Evolutionary conservation across 2,113 vertebrate genomes (phyloP), one percentile per base, ranked within the genome.

Genomic region (Meleagris gallopavo): DNA sequence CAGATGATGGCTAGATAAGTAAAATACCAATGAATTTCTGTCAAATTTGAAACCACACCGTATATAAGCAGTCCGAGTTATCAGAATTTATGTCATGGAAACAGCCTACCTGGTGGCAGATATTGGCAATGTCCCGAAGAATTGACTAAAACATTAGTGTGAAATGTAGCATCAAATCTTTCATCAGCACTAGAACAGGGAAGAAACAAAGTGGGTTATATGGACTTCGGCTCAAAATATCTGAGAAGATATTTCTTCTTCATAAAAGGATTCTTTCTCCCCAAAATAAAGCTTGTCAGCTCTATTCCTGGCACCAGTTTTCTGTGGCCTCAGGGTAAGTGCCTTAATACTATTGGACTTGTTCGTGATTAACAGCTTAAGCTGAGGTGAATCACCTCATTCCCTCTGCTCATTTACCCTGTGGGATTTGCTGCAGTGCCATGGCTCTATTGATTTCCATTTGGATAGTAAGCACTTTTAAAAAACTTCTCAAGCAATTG

Each of bases 111-210:
- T 98, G 99, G 99, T 69, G 99, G 99, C 38, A 99, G 79, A 92
- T 98, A 99, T 22, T 98, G 97, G 88, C 99, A 99, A 15, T 97
- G 80, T 34, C 99, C 99, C 1, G 98, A 98, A 55, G 98, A 98
- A 87, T 98, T 98, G 94, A 99, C 98, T 94, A 99, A 64, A 91
- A 99, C 98, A 6, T 99, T 99, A 94, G 99, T 99, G 90, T 98
- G 98, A 97, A 99, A 99, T 2, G 99, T 99, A 67, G 98, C 98
- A 92, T 99, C 99, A 83, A 99, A 99, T 45, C 98, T 97, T 95
- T 99, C 99, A 72, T 99, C 99, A 30, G 99, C 99, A 95, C 99
- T 99, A 96, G 89, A 97, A 95, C 43, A 43, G 85, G 50, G 60
- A 69, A 74, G 61, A 88, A 94, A 41, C 36, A 90, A 75, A 80